phyloP scores from a whole-genome alignment of 2,113 vertebrate genomes.

The Spheniscus mendiculus region DNA sequence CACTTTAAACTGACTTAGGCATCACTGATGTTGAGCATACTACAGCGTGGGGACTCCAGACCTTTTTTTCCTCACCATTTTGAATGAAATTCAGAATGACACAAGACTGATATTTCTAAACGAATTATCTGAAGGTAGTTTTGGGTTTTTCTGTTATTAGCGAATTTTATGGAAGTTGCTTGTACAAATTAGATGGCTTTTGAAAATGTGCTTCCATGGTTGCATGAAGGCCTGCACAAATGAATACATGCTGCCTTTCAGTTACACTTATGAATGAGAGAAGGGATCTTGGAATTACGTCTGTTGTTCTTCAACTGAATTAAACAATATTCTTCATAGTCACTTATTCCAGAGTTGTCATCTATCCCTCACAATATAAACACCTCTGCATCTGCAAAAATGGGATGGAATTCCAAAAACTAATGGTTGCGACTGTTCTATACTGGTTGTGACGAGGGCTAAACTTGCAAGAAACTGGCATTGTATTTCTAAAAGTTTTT shows the following conservation, averaged over 20 bases:
- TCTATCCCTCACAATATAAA: not conserved
- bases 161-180: not conserved
- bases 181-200: not conserved
- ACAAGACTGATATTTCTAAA: not conserved
- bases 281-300: not conserved
- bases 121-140: not conserved
- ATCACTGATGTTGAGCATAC: not conserved
- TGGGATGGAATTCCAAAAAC: not conserved
- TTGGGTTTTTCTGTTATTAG: not conserved
- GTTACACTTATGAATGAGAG: not conserved
- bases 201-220: not conserved
- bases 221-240: not conserved
- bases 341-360: not conserved
- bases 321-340: not conserved
- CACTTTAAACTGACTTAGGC: not conserved
- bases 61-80: not conserved
- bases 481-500: slow-evolving; percentile 26
- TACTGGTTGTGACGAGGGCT: slow-evolving; percentile 3
- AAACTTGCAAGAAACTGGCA: not conserved
- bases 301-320: not conserved
- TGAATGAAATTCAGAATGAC: not conserved
- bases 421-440: not conserved
- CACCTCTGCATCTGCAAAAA: not conserved
- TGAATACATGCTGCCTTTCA: not conserved
- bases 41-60: not conserved